Base-by-base conservation (phyloP, 2,888 invertebrate species). In the Cerceris rybyensis region DNA sequence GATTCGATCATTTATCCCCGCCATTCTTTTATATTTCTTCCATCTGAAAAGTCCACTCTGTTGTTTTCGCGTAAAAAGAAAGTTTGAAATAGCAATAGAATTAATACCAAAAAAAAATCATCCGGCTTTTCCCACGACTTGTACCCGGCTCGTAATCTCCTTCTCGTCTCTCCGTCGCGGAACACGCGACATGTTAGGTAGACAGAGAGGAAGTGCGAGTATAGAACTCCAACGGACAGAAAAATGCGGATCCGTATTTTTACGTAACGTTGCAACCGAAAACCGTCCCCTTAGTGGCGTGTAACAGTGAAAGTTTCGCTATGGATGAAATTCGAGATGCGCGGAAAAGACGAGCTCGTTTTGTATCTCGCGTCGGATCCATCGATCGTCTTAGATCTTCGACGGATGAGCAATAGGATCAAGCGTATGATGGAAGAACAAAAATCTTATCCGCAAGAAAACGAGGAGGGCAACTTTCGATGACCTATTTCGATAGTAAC, bases 281-380 rank as follows among this genome's bases (percentile, higher is more conserved):
- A 83, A 85, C 85, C 81, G 50, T 70, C 71, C 59, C 55, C 50
- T 16, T 64, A 46, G 55, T n/a, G 14, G 42, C 41, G 57, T 64
- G 67, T 58, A 72, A 67, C 42, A 75, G 87, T 83, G 86, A 87
- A 87, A 87, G 87, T 83, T 72, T 64, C 58, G 50, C n/a, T 64
- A 46, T 50, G 28, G 67, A 77, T 84, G 86, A 86, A 87, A 87
- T 86, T 83, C 70, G 85, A 87, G 83, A 87, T 78, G 75, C 60
- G n/a, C 64, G 74, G 66, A 66, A 73, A 70, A 75, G 60, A 77
- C 14, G 46, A 65, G 17, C 57, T 59, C 28, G 28, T 28, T 4
- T 28, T 50, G 55, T 39, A 50, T 64, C 54, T n/a, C 64, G 9
- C 41, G 16, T 52, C 28, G 54, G 57, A 54, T 46, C 16, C 42